Base-by-base conservation (phyloP, 1,140 invertebrate genomes). In the Homarus americanus region DNA sequence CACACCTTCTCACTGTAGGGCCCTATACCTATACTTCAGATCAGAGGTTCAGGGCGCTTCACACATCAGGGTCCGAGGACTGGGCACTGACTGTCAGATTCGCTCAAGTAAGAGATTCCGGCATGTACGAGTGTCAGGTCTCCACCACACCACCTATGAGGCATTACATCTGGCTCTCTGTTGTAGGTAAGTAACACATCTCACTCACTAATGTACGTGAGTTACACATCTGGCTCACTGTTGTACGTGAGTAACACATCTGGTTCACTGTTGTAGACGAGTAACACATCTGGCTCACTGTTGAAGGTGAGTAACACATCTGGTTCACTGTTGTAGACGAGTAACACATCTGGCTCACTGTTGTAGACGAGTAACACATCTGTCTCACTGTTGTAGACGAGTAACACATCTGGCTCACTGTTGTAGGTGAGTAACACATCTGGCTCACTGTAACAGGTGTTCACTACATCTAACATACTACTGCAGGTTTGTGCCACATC, bases 81-180 rank as follows among this genome's bases (percentile, higher is more conserved):
- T 79, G 76, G 76, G 20, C 38, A 20, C 76, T 79, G 10, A 41
- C 12, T 4, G 41, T 79, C 38, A 38, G 20, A 12, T 79, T 40
- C 76, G 34, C 38, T 2, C 76, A 79, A 12, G 38, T 20, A 0
- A 38, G 76, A 20, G 76, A 79, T 12, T 2, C 38, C 0, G 76
- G 76, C 20, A 44, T 20, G 0, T 79, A 79, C 24, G 76, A 79
- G 76, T 79, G 76, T 36, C 76, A 79, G 38, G 36, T 79, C 28
- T 79, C 76, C 17, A 75, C 72, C 20, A 32, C 32, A 32, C 72
- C 72, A 2, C 72, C 72, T 32, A 75, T 75, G 0, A 17, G 76
- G 66, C 66, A 69, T 24, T 9, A 24, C 66, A 69, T 69, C 5
- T 24, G 20, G 5, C 66, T 69, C 66, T n/a, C 66, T n/a, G 66